These are phyloP conservation scores for Xanthostigma xanthostigma DNA, from an alignment of 2,888 invertebrate species.

Conservation along the genomic window DNA sequence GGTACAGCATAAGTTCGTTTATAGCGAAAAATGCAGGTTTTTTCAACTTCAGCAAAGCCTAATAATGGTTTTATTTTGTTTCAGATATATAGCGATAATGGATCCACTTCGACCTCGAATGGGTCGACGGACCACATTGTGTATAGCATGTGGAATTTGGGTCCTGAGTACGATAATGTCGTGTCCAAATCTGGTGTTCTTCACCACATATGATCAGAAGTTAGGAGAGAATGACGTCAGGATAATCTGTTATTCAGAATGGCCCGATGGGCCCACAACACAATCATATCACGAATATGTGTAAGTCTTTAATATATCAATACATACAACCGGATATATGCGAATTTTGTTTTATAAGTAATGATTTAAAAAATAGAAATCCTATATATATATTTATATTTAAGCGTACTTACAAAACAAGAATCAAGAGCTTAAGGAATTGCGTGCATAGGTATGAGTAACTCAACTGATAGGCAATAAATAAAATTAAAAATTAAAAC, in stretches of 20 bases:
- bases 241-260: constrained; percentile 67
- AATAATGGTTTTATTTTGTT: constrained; percentile 15
- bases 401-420: too few relatives aligned
- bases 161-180: constrained; percentile 62
- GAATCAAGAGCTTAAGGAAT: too few relatives aligned
- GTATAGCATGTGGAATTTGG: constrained; percentile 78
- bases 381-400: too few relatives aligned
- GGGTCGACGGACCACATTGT: constrained; percentile 69
- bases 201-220: constrained; percentile 44
- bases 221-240: constrained; percentile 40
- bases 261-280: constrained; percentile 71
- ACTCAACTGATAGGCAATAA: too few relatives aligned
- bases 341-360: too few relatives aligned
- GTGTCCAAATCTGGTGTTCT: constrained; percentile 73
- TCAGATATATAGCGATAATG: constrained; percentile 90
- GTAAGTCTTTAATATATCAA: constrained; percentile 38
- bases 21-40: too few relatives aligned
- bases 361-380: too few relatives aligned
- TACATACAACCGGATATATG: neutral
- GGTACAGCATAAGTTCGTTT: too few relatives aligned
- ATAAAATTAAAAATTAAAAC: too few relatives aligned
- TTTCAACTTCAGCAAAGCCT: too few relatives aligned
- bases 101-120: constrained; percentile 80
- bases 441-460: too few relatives aligned
- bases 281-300: constrained; percentile 55